Evolutionary conservation across 2,113 vertebrate species (phyloP).

Genomic region (Mormoops blainvillei): DNA sequence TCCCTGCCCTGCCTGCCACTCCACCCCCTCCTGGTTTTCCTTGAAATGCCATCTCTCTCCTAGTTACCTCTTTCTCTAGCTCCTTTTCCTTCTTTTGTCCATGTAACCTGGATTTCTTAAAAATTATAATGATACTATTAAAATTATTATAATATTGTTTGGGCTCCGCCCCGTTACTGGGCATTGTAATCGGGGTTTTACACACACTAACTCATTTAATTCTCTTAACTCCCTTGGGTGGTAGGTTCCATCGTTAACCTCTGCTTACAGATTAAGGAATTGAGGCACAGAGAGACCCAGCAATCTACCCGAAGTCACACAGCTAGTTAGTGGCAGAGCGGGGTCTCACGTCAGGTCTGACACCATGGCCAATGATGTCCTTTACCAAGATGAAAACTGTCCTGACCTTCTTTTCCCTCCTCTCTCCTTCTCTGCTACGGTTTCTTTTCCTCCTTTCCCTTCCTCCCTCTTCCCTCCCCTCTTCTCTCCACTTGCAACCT

Average conservation of each 20-base stretch:
- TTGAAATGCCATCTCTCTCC: not conserved
- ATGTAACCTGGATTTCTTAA: not conserved
- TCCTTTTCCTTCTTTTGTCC: not conserved
- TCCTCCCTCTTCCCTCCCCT: fast-evolving
- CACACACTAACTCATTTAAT: not conserved
- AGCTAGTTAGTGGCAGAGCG: not conserved
- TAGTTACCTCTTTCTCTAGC: not conserved
- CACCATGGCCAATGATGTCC: fast-evolving
- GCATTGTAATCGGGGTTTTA: not conserved
- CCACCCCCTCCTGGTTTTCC: not conserved
- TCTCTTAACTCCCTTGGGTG: not conserved
- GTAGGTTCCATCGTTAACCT: not conserved
- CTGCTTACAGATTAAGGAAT: not conserved
- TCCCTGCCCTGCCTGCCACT: not conserved
- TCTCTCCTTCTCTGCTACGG: not conserved
- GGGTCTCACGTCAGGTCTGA: not conserved
- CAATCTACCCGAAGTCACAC: not conserved
- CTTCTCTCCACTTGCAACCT: not conserved
- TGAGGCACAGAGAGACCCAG: not conserved
- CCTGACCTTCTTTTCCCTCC: not conserved
- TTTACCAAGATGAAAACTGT: not conserved
- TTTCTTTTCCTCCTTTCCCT: not conserved
- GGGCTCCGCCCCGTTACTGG: not conserved
- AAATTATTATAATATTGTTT: not conserved
- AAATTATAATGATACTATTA: too few species aligned